Evolutionary conservation across 2,113 vertebrate genomes (phyloP), one percentile per base, ranked within the genome.

Genomic region (Chamaetylas fuelleborni): DNA sequence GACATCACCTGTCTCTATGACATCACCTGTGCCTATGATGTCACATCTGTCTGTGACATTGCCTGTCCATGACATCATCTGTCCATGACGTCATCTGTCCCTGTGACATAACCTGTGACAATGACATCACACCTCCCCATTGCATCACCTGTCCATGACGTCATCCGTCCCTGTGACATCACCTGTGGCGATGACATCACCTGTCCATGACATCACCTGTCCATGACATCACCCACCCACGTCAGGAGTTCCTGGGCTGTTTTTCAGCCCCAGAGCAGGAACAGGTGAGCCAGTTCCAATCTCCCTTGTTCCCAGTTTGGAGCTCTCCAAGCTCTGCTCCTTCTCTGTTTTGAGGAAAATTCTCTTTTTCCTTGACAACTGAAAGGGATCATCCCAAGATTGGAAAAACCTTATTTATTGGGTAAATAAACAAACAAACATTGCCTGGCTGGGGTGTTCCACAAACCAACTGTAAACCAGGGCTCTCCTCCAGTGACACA

Each of bases 401-500:
- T 31, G 19, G 25, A 19, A 43, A 43, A 18, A 18, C 8, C 15
- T 19, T 19, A 8, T 43, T 43, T 43, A 43, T 43, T 43, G 43
- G 81, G 12, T 25, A 16, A 50, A 50, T 25, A 16, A 50, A 50
- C 7, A 50, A 25, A 50, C 14, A 25, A 25, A 50, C 47, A 14
- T 15, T 8, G 14, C 12, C 23, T 16, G 51, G 60, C 6, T 1
- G 5, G 19, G n/a, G 42, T 61, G 5, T 72, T 33, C 48, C 79
- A 24, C 50, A 40, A 12, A 40, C 40, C 40, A 40, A 6, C 12
- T 40, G 40, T 40, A 48, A 28, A 24, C 5, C 60, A 29, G 56
- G 19, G 7, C 5, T 22, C 67, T 26, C 10, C 67, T 40, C 36
- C 47, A 6, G 29, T 1, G 18, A 3, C 36, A 16, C 16, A 0